A percentile compares a stretch with the other conserved stretches of the same genome.
These are phyloP conservation scores for Orthosia gothica DNA, from an alignment of 2,888 invertebrate species.

Conservation along the genomic window DNA sequence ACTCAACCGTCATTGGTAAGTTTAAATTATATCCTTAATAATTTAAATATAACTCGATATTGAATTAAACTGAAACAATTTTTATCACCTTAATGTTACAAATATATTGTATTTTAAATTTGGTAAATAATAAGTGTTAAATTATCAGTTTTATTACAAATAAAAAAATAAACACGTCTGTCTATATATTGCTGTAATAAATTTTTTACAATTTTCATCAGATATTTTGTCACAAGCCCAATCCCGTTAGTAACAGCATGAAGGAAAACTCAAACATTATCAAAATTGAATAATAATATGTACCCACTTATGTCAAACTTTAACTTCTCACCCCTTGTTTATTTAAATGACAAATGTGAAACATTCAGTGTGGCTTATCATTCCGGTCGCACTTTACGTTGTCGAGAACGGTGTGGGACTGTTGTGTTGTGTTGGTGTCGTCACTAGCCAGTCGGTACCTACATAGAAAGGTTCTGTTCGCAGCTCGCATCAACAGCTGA, in stretches of 20 bases:
- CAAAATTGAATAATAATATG: slow-evolving; percentile 20
- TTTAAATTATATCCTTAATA: slow-evolving; percentile 61
- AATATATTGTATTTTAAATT: slow-evolving; percentile 10
- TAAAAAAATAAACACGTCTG: not conserved
- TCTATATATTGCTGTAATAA: slow-evolving; percentile 28
- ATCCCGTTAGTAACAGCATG: not conserved
- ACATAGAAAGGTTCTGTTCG: slow-evolving; percentile 33
- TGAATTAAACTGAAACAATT: not conserved
- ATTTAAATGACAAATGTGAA: slow-evolving; percentile 33
- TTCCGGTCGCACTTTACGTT: slow-evolving; percentile 51
- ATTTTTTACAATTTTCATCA: no score
- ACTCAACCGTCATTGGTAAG: slow-evolving; percentile 90
- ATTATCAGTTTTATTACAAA: no score
- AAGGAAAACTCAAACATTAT: not conserved
- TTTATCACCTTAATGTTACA: not conserved
- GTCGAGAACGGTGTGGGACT: slow-evolving; percentile 17
- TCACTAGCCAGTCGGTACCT: slow-evolving; percentile 26
- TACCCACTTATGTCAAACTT: slow-evolving; percentile 1
- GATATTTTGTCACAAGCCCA: not conserved
- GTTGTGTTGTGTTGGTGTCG: no score
- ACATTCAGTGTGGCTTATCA: slow-evolving; percentile 50
- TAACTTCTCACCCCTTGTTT: slow-evolving; percentile 37
- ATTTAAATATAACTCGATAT: slow-evolving; percentile 1
- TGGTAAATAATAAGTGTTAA: not conserved
- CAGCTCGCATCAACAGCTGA: slow-evolving; percentile 44